Evolutionary conservation across 2,113 vertebrate species (phyloP).

Genomic region (Nestor notabilis): DNA sequence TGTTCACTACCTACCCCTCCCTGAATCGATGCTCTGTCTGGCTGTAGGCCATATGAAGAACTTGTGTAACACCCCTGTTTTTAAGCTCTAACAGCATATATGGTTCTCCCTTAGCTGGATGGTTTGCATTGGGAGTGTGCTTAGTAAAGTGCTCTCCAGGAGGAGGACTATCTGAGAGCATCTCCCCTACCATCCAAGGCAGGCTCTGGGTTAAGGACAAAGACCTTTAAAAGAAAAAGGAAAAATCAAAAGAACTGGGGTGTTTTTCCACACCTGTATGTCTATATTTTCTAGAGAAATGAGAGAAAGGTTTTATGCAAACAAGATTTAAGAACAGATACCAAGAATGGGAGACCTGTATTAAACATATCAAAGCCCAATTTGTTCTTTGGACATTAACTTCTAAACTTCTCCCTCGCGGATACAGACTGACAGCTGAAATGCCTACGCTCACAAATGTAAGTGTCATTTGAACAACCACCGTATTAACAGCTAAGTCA

Average conservation of each 20-base stretch:
- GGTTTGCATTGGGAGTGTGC: no score
- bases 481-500: neutral
- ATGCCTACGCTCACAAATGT: neutral
- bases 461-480: neutral
- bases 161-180: neutral
- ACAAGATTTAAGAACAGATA: neutral
- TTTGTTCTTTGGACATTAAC: neutral
- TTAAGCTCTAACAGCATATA: neutral
- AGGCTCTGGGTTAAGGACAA: neutral
- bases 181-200: neutral
- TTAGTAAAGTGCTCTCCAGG: neutral
- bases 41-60: rapidly evolving
- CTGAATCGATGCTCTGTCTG: rapidly evolving
- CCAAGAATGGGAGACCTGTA: neutral
- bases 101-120: neutral
- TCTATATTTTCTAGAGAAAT: neutral
- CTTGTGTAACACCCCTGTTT: neutral
- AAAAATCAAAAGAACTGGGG: neutral
- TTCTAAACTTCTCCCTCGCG: neutral
- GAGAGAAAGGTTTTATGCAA: neutral
- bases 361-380: neutral
- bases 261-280: neutral
- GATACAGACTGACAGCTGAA: neutral
- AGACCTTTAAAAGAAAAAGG: neutral
- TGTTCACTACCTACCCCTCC: neutral